These are phyloP conservation scores for Latrodectus geometricus DNA, from an alignment of 1,140 invertebrate species.

Conservation along the genomic window DNA sequence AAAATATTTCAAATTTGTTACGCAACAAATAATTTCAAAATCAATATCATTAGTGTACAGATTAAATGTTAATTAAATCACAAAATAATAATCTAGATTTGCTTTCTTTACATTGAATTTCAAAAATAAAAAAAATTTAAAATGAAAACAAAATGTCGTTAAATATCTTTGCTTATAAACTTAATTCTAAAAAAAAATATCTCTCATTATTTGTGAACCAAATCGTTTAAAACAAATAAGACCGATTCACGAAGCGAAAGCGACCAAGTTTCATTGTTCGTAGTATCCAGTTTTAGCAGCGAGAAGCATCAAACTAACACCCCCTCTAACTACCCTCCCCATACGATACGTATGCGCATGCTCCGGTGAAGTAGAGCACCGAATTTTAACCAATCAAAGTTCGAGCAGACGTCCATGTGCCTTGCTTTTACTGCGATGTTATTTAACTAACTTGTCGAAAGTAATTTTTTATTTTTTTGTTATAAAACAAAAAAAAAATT, in stretches of 20 bases:
- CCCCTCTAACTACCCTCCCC: constrained; percentile 17
- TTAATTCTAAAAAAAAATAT: not conserved
- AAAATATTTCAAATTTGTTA: no score
- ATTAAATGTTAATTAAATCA: no score
- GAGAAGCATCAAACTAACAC: constrained; percentile 51
- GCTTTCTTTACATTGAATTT: no score
- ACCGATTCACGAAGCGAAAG: not conserved
- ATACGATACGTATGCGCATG: constrained; percentile 5
- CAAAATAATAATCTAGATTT: no score
- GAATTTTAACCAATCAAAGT: constrained; percentile 52
- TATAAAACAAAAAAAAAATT: not conserved
- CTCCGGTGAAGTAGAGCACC: constrained; percentile 57
- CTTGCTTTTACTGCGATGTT: constrained; percentile 44
- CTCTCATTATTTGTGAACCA: no score
- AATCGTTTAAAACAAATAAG: no score
- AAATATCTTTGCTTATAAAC: not conserved
- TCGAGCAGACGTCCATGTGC: constrained; percentile 50
- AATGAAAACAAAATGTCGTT: not conserved
- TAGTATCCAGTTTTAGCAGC: constrained; percentile 35
- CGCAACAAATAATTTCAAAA: no score
- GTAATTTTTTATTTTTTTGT: constrained; percentile 33
- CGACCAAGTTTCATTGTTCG: constrained; percentile 33
- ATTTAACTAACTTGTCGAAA: constrained; percentile 58
- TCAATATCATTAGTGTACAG: no score
- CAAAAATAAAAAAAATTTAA: not conserved